A percentile compares a stretch with the other conserved stretches of the same genome.
phyloP scores from a whole-genome alignment of 2,797 vertebrate species.

The Acrossocheilus fasciatus region DNA sequence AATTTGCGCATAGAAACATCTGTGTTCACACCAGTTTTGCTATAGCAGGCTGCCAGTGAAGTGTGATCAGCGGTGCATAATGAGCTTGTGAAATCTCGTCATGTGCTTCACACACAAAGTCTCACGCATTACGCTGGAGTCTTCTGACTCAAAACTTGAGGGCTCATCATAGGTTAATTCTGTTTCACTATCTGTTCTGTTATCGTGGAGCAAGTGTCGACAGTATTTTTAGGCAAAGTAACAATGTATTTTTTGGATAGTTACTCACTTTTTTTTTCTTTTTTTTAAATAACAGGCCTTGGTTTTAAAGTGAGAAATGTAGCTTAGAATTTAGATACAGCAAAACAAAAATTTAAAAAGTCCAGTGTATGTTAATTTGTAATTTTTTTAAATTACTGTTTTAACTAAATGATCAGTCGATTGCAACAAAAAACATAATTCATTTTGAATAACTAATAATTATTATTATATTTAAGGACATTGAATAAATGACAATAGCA shows the following conservation, averaged over 20 bases:
- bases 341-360: not conserved
- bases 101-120: constrained; percentile 31
- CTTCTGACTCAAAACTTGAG: constrained; percentile 5
- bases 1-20: constrained; percentile 42
- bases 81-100: constrained; percentile 45
- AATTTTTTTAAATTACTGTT: not conserved
- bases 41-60: constrained; percentile 27
- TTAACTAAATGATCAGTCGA: no score
- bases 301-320: not conserved
- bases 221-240: not conserved
- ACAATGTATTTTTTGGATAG: not conserved
- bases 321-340: not conserved
- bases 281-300: not conserved
- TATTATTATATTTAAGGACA: not conserved
- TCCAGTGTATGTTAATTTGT: not conserved
- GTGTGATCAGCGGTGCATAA: constrained; percentile 26
- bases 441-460: not conserved
- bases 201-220: not conserved
- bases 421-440: not conserved
- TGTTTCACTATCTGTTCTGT: not conserved
- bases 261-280: not conserved
- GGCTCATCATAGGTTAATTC: not conserved
- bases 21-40: constrained; percentile 45
- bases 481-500: not conserved
- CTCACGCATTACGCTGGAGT: not conserved